These are phyloP conservation scores for Poeciliopsis turneri DNA, from an alignment of 2,797 vertebrate species.

Conservation along the genomic window DNA sequence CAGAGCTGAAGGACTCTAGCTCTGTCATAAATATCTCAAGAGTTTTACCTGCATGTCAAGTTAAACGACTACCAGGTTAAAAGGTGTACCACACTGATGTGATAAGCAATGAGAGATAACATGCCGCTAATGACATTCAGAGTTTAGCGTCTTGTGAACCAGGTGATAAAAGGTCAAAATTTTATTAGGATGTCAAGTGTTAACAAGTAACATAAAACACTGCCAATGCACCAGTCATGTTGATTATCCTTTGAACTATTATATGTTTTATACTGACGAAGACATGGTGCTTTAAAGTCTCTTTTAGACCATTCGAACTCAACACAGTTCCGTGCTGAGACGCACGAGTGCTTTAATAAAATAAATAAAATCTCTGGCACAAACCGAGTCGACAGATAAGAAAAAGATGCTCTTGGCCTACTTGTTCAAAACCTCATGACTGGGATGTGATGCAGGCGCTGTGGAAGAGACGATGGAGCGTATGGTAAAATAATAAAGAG, in stretches of 20 bases:
- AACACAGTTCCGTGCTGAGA: slow-evolving; percentile 47
- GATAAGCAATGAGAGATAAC: not conserved
- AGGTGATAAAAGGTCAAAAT: not conserved
- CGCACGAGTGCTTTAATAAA: slow-evolving; percentile 39
- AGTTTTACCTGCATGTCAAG: slow-evolving; percentile 35
- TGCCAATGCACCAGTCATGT: not conserved
- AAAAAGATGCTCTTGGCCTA: slow-evolving; percentile 52
- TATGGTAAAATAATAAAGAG: slow-evolving; percentile 70
- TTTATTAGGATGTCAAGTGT: not conserved
- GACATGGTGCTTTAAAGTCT: slow-evolving; percentile 31
- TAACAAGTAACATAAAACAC: not conserved
- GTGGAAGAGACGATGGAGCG: slow-evolving; percentile 34
- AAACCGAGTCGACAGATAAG: slow-evolving; percentile 37
- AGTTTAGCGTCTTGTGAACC: not conserved
- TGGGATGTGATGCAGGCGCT: slow-evolving; percentile 28
- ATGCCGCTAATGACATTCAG: not conserved
- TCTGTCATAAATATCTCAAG: slow-evolving; percentile 69
- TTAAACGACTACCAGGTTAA: slow-evolving; percentile 25
- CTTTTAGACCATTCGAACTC: slow-evolving; percentile 24
- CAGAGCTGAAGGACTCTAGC: slow-evolving; percentile 62
- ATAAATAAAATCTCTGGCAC: slow-evolving; percentile 37
- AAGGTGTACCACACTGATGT: not conserved
- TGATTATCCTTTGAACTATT: slow-evolving; percentile 26
- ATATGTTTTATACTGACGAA: slow-evolving; percentile 16
- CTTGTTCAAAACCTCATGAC: slow-evolving; percentile 58